phyloP scores from a whole-genome alignment of 2,888 invertebrate genomes.

The Eupithecia tripunctaria region DNA sequence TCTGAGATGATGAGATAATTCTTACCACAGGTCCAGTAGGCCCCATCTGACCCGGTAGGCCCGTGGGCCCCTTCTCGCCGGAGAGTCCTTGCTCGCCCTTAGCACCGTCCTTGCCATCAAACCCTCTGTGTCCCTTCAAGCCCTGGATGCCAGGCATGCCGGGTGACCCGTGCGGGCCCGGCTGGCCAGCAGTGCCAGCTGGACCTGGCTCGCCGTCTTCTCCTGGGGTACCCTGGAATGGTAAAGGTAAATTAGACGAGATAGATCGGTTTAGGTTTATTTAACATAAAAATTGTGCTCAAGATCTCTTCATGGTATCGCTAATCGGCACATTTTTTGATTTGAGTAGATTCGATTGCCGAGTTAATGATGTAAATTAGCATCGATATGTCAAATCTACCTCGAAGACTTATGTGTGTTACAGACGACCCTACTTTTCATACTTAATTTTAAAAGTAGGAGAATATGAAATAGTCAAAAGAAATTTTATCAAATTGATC shows the following conservation, averaged over 20 bases:
- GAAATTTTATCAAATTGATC: no score
- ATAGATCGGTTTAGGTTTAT: neutral
- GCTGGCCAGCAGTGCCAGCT: conserved; percentile 88
- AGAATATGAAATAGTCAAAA: no score
- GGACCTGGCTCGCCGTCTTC: conserved; percentile 92
- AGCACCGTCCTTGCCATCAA: conserved; percentile 90
- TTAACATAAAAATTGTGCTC: neutral
- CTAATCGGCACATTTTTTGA: neutral
- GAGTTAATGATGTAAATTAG: neutral
- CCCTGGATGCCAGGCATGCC: conserved; percentile 93
- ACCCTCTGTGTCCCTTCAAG: conserved; percentile 92
- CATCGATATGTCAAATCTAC: neutral
- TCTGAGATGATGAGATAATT: no score
- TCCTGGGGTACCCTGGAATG: conserved; percentile 87
- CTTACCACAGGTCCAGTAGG: conserved; percentile 86
- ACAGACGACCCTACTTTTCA: no score
- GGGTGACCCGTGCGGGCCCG: conserved; percentile 89
- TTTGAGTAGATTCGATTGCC: no score
- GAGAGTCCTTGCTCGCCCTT: conserved; percentile 91
- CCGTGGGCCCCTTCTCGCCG: conserved; percentile 91
- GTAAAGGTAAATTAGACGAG: neutral
- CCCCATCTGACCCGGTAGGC: conserved; percentile 88
- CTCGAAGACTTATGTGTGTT: no score
- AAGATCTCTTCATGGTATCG: neutral
- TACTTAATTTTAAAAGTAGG: no score